Conservation (phyloP, 2,888 invertebrate genomes). For the Tipula unca region DNA sequence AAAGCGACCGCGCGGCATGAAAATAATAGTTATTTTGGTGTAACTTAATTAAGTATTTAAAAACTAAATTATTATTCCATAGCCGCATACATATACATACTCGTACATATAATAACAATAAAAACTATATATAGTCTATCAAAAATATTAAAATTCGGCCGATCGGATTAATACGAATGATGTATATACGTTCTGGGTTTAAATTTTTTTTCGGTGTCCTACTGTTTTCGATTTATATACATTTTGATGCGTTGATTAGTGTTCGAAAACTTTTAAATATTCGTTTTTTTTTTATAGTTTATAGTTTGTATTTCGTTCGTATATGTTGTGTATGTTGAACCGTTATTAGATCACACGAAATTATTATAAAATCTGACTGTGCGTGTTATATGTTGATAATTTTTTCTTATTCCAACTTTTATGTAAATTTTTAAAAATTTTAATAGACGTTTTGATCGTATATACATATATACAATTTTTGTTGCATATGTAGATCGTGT, state of each 20-base stretch:
- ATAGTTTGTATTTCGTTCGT: not conserved
- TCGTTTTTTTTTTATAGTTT: not conserved
- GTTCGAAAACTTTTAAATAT: not conserved
- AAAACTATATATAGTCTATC: not conserved
- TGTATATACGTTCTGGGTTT: not conserved
- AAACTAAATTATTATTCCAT: not conserved
- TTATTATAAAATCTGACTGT: not conserved
- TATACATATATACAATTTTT: not conserved
- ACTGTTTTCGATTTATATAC: slow-evolving; percentile 1
- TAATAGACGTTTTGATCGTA: not conserved
- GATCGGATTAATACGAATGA: not conserved
- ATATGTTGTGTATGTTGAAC: not conserved
- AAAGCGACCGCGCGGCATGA: not conserved
- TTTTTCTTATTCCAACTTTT: not conserved
- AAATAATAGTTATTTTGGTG: not conserved
- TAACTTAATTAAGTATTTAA: not conserved
- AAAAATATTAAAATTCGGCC: not conserved
- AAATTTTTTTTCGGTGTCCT: not conserved
- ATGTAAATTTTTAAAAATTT: not conserved
- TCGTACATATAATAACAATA: not conserved
- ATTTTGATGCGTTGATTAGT: not conserved
- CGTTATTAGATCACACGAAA: not conserved
- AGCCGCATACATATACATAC: too few species aligned
- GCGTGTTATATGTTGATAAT: not conserved
- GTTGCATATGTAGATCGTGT: not conserved